Evolutionary conservation across 92 coral and sea anemone species (phyloP).

Genomic region (Porites evermanni): DNA sequence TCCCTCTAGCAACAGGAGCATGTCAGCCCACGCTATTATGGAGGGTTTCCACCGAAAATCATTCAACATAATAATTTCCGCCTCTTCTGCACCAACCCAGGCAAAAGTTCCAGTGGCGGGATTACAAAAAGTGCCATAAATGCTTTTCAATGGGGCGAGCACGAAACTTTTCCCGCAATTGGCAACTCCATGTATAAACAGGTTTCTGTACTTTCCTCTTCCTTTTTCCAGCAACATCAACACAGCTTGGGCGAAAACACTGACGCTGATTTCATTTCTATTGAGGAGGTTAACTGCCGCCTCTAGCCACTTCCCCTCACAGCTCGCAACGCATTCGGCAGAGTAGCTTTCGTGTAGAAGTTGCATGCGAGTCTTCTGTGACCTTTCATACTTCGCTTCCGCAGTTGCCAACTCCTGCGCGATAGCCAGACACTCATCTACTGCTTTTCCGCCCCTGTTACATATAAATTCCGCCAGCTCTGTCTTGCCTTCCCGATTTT

Average conservation of each 20-base stretch:
- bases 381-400: slow-evolving; percentile 4
- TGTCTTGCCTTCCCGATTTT: slow-evolving; percentile 40
- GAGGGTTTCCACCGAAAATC: slow-evolving; percentile 57
- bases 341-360: neutral
- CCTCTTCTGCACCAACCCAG: slow-evolving; percentile 58
- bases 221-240: slow-evolving; percentile 23
- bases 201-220: slow-evolving; percentile 57
- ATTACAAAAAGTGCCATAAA: slow-evolving; percentile 36
- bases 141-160: slow-evolving; percentile 34
- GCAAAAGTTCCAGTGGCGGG: slow-evolving; percentile 65
- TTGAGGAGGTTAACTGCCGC: slow-evolving; percentile 23
- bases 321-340: neutral
- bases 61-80: slow-evolving; percentile 51
- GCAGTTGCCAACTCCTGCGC: slow-evolving; percentile 15
- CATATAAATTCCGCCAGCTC: slow-evolving; percentile 39
- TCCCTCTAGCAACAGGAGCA: slow-evolving; percentile 52
- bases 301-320: slow-evolving; percentile 24
- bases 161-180: slow-evolving; percentile 57
- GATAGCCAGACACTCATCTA: slow-evolving; percentile 22
- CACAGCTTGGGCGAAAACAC: neutral
- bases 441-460: slow-evolving; percentile 10
- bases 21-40: slow-evolving; percentile 48
- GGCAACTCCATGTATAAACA: slow-evolving; percentile 50
- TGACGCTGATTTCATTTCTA: slow-evolving; percentile 3
- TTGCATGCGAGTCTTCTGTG: slow-evolving; percentile 6